A percentile compares a stretch with the other conserved stretches of the same genome.
phyloP scores from a whole-genome alignment of 1,140 invertebrate genomes.

The Pollicipes pollicipes region DNA sequence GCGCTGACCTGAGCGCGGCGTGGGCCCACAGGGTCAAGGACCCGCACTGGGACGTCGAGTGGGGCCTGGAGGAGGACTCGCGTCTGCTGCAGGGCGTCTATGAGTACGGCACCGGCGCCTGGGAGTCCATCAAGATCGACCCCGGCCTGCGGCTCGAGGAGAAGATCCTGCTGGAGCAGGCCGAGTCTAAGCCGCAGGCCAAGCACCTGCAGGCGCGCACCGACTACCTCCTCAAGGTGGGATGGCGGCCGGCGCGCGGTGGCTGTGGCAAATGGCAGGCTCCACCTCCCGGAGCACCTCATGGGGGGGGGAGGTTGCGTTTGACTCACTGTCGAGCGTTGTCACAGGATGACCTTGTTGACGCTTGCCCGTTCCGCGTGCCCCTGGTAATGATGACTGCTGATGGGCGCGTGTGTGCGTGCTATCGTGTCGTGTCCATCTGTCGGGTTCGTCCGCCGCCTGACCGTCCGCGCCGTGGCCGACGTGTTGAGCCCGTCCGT shows the following conservation, averaged over 20 bases:
- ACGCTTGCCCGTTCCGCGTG: too few relatives aligned
- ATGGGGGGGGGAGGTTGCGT: too few relatives aligned
- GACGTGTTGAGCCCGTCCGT: background rate
- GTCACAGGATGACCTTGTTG: too few relatives aligned
- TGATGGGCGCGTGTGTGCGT: too few relatives aligned
- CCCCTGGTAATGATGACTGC: too few relatives aligned
- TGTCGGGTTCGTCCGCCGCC: too few relatives aligned
- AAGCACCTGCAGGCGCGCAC: constrained; percentile 80
- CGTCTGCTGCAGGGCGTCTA: constrained; percentile 72
- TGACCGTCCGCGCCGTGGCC: too few relatives aligned
- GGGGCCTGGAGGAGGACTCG: constrained; percentile 19
- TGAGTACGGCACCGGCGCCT: constrained; percentile 87
- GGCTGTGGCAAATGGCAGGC: too few relatives aligned
- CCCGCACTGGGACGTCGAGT: constrained; percentile 27
- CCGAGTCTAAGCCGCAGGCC: constrained; percentile 72
- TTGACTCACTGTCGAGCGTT: too few relatives aligned
- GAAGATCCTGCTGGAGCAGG: constrained; percentile 67
- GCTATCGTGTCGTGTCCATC: too few relatives aligned
- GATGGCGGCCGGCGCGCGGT: too few relatives aligned
- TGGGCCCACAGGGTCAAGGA: constrained; percentile 28
- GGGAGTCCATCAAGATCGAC: constrained; percentile 96
- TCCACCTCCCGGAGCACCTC: too few relatives aligned
- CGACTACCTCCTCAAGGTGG: constrained; percentile 79
- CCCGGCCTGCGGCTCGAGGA: constrained; percentile 65
- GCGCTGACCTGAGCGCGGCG: constrained; percentile 20